Evolutionary conservation across 2,797 vertebrate species (phyloP), one percentile per base, ranked within the genome.

Genomic region (Crocidura indochinensis): DNA sequence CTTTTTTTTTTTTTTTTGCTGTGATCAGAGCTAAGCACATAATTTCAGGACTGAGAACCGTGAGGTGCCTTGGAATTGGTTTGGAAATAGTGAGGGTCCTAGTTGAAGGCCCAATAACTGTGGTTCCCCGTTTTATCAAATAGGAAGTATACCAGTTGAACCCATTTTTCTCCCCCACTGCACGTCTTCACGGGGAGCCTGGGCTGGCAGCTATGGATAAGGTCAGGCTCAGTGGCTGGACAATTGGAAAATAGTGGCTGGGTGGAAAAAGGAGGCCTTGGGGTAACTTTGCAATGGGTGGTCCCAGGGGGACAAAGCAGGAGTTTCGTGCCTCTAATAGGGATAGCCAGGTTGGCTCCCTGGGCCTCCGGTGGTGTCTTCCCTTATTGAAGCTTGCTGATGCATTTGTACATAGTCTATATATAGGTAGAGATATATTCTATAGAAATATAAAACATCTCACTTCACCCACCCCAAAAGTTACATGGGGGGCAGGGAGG

Each of bases 361-460:
- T 64, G 91, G 90, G 96, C 96, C 97, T 97, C 97, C 87, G 79
- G 94, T 91, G 88, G 87, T 68, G 64, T 96, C 92, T 94, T 84
- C 96, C 95, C 96, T 68, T 96, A 90, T 80, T 78, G 96, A 96
- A 93, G 93, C 95, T 97, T 94, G 96, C 96, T 92, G 83, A 93
- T 93, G 97, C 95, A 77, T 77, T 89, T 96, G 96, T 95, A 87
- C 91, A 96, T 95, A 96, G 94, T 47, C 96, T 95, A 47, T 95
- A n/a, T 79, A 90, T 83, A 95, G 87, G 51, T 76, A 89, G 62
- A 90, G 86, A 87, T 82, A 95, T 87, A 92, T 93, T 85, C 87
- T 95, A 86, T 60, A 71, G 64, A 67, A 81, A 84, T 90, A 74
- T 62, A 92, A 95, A 94, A 92, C 49, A 83, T 96, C 83, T 95